phyloP scores from a whole-genome alignment of 1,140 invertebrate genomes.

The Lethocerus indicus region DNA sequence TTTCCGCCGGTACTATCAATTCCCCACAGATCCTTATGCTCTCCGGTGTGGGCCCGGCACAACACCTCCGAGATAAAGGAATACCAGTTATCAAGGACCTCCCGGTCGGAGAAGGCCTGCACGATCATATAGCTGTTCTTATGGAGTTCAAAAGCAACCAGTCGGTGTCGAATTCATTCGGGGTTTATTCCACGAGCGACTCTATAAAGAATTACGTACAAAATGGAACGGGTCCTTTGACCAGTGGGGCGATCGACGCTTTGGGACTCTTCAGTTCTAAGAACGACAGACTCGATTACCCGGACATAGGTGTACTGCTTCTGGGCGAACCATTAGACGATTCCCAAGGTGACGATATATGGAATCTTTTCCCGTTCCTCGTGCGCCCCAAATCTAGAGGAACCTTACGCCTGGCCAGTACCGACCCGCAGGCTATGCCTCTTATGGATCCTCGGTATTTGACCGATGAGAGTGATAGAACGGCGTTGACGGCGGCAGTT shows the following conservation, averaged over 20 bases:
- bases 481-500: no score
- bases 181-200: not conserved
- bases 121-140: conserved; percentile 40
- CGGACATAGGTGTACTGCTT: conserved; percentile 26
- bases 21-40: conserved; percentile 55
- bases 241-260: no score
- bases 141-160: conserved; percentile 42
- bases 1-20: conserved; percentile 48
- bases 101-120: conserved; percentile 27
- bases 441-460: conserved; percentile 67
- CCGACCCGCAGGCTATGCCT: conserved; percentile 51
- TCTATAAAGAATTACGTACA: no score
- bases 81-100: conserved; percentile 23
- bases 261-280: no score
- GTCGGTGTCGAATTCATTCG: no score
- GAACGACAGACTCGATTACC: conserved; percentile 37
- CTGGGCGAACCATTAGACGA: conserved; percentile 6
- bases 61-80: conserved; percentile 14
- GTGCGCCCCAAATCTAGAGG: conserved; percentile 39
- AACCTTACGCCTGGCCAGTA: conserved; percentile 31
- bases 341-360: conserved; percentile 15
- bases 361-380: conserved; percentile 22
- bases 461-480: no score
- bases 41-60: conserved; percentile 34
- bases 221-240: no score